These are phyloP conservation scores for Lepidocyrtinus sp. DNA, from an alignment of 2,888 invertebrate species.

Conservation along the genomic window DNA sequence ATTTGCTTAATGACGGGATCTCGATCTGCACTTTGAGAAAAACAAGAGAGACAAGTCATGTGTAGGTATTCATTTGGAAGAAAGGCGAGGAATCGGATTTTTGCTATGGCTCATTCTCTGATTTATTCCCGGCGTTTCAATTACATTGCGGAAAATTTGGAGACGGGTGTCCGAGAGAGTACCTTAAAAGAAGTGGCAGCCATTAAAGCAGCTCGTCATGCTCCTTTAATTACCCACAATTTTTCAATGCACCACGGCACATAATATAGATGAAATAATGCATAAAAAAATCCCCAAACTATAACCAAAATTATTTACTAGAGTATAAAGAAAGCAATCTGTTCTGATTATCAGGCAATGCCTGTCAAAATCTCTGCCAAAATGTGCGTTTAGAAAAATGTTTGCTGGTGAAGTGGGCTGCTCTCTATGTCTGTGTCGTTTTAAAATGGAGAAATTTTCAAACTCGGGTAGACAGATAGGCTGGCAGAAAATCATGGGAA, in stretches of 20 bases:
- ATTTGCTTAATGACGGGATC: background rate
- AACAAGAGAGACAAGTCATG: background rate
- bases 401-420: conserved; percentile 8
- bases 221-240: conserved; percentile 57
- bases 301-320: conserved; percentile 7
- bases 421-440: background rate
- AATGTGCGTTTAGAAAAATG: conserved; percentile 23
- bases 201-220: conserved; percentile 44
- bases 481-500: background rate
- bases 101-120: conserved; percentile 6
- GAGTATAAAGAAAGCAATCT: conserved; percentile 10
- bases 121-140: conserved; percentile 1
- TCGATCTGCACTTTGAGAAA: background rate
- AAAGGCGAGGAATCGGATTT: background rate
- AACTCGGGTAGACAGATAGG: background rate
- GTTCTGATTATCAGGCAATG: background rate
- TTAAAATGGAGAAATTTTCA: conserved; percentile 2
- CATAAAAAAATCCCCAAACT: background rate
- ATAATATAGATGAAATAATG: conserved; percentile 15
- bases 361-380: conserved; percentile 42
- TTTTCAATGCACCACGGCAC: conserved; percentile 44
- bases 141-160: conserved; percentile 5
- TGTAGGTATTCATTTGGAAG: background rate
- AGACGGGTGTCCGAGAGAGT: conserved; percentile 16
- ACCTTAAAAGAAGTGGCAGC: conserved; percentile 16